Conservation (phyloP, 2,113 vertebrate genomes). For the Zosterops pallidus region DNA sequence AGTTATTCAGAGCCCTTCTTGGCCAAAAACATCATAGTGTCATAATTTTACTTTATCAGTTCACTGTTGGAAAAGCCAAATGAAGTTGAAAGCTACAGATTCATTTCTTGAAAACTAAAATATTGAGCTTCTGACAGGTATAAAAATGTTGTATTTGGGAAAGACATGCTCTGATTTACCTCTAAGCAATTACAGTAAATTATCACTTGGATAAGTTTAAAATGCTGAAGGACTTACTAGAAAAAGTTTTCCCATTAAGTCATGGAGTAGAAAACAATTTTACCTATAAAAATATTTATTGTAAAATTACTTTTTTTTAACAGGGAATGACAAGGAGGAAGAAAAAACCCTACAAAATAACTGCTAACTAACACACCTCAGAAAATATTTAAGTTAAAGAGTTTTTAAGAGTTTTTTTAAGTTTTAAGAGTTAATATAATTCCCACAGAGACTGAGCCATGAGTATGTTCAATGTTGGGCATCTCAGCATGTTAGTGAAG, state of each 20-base stretch:
- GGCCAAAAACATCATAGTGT: background rate
- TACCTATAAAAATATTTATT: background rate
- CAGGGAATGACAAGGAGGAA: background rate
- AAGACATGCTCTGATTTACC: background rate
- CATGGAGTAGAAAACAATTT: background rate
- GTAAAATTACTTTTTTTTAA: background rate
- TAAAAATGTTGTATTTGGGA: background rate
- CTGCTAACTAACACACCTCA: background rate
- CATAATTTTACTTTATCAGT: background rate
- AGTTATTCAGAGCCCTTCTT: background rate
- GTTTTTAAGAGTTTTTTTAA: background rate
- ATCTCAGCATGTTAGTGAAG: background rate
- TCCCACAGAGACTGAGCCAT: background rate
- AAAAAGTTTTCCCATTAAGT: background rate
- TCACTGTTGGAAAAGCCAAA: background rate
- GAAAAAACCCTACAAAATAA: background rate
- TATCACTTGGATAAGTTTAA: background rate
- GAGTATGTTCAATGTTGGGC: background rate
- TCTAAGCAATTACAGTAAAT: conserved; percentile 10
- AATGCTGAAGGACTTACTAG: background rate
- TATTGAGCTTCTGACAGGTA: background rate
- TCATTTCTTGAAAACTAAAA: background rate
- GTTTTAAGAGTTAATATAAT: background rate
- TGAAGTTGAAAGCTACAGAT: background rate
- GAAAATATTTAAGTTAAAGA: background rate